Percentiles rank a stretch among this genome's conserved stretches.
These are phyloP conservation scores for Arctia plantaginis DNA, from an alignment of 2,888 invertebrate species.

Conservation along the genomic window DNA sequence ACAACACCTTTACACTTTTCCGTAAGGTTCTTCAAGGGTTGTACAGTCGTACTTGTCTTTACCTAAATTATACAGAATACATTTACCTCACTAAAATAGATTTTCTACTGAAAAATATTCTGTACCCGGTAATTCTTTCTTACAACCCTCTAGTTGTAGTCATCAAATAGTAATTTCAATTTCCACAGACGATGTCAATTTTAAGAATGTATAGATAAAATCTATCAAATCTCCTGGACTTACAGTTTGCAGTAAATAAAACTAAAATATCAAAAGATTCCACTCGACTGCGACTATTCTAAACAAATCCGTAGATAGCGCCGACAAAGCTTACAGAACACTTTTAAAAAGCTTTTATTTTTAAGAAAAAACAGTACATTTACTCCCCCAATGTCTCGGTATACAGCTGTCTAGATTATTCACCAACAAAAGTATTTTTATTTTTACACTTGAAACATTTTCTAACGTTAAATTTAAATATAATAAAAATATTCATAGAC, in stretches of 20 bases:
- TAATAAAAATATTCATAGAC: not conserved
- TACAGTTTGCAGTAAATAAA: constrained; percentile 5
- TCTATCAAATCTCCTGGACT: not conserved
- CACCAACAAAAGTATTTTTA: constrained; percentile 18
- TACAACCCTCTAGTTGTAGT: too few relatives aligned
- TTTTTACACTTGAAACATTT: not conserved
- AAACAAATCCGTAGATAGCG: constrained; percentile 40
- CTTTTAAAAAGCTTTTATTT: constrained; percentile 32
- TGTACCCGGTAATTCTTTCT: too few relatives aligned
- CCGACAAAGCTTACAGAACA: constrained; percentile 27
- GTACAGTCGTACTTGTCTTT: too few relatives aligned
- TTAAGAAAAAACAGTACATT: constrained; percentile 28
- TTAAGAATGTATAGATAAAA: not conserved
- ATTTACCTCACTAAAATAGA: too few relatives aligned
- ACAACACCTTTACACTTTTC: too few relatives aligned
- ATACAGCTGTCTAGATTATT: constrained; percentile 10
- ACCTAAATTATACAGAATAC: too few relatives aligned
- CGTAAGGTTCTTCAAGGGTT: too few relatives aligned
- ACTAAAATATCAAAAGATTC: constrained; percentile 15
- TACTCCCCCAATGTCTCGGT: constrained; percentile 25
- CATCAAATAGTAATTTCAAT: not conserved
- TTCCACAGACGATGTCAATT: not conserved
- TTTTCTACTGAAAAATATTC: too few relatives aligned
- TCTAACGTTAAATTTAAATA: not conserved
- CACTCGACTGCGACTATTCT: constrained; percentile 28